Conservation (phyloP, 2,888 invertebrate species). For the Amorpha juglandis region DNA sequence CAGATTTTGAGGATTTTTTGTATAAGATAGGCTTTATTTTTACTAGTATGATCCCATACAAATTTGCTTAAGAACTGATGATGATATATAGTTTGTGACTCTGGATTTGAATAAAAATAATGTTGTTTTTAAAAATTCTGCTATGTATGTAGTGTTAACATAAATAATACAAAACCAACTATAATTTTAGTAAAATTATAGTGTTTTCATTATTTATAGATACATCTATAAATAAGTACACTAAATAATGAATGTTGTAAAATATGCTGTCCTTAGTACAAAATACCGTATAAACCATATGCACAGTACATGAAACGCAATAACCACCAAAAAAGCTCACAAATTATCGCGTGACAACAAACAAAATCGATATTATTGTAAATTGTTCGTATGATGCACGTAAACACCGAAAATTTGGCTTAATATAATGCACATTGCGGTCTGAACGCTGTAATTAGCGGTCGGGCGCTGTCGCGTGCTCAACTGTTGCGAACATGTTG, state of each 20-base stretch:
- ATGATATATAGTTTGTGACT: too few relatives aligned
- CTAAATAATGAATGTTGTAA: neutral
- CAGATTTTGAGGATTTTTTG: too few relatives aligned
- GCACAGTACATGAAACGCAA: neutral
- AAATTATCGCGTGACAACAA: conserved; percentile 34
- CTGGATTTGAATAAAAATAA: too few relatives aligned
- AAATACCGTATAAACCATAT: conserved; percentile 13
- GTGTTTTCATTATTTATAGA: neutral
- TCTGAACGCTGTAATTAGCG: conserved; percentile 67
- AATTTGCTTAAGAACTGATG: too few relatives aligned
- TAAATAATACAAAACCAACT: too few relatives aligned
- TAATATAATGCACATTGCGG: conserved; percentile 56
- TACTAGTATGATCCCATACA: too few relatives aligned
- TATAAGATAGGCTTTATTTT: too few relatives aligned
- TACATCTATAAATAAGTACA: neutral
- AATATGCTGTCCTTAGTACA: neutral
- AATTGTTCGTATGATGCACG: conserved; percentile 47
- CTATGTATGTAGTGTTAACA: too few relatives aligned
- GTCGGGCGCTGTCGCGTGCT: conserved; percentile 48
- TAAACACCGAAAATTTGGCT: conserved; percentile 58
- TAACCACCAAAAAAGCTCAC: neutral
- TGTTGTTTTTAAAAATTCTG: too few relatives aligned
- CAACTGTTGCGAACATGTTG: conserved; percentile 50
- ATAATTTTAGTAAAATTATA: too few relatives aligned
- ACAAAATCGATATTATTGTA: conserved; percentile 27